phyloP scores from a whole-genome alignment of 2,888 invertebrate species.

The Byasa hedistus region DNA sequence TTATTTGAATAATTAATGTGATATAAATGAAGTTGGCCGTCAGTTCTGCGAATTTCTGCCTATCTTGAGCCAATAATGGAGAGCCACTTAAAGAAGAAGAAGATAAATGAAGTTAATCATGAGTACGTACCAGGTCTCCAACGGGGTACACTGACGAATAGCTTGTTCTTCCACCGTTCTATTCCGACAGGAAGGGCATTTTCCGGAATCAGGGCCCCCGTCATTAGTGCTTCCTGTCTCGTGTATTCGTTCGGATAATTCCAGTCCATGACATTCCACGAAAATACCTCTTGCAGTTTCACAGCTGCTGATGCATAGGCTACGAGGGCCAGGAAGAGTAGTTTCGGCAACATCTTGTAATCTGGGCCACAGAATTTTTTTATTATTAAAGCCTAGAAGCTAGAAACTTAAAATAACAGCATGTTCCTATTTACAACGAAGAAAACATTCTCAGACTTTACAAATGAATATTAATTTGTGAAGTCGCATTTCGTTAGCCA shows the following conservation, averaged over 20 bases:
- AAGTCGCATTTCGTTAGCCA: too few species aligned
- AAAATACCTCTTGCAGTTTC: slow-evolving; percentile 84
- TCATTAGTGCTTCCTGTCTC: slow-evolving; percentile 82
- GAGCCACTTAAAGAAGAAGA: too few species aligned
- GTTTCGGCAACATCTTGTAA: slow-evolving; percentile 31
- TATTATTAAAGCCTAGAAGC: background rate
- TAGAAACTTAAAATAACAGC: background rate
- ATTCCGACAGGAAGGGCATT: slow-evolving; percentile 91
- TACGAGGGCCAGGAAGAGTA: slow-evolving; percentile 49
- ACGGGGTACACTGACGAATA: slow-evolving; percentile 91
- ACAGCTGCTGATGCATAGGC: slow-evolving; percentile 60
- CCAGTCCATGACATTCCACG: slow-evolving; percentile 89
- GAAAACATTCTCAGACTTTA: too few species aligned
- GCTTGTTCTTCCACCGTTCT: slow-evolving; percentile 88
- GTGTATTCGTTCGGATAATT: slow-evolving; percentile 83
- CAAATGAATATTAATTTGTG: too few species aligned
- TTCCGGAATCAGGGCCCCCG: slow-evolving; percentile 85
- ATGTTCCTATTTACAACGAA: background rate
- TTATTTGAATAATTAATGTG: too few species aligned
- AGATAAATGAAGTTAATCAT: background rate
- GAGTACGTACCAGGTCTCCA: slow-evolving; percentile 85
- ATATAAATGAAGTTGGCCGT: too few species aligned
- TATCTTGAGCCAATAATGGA: too few species aligned
- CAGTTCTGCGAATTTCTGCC: too few species aligned
- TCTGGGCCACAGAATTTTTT: slow-evolving; percentile 4